Base-by-base conservation (phyloP, 2,113 vertebrate genomes). In the Ictalurus punctatus region DNA sequence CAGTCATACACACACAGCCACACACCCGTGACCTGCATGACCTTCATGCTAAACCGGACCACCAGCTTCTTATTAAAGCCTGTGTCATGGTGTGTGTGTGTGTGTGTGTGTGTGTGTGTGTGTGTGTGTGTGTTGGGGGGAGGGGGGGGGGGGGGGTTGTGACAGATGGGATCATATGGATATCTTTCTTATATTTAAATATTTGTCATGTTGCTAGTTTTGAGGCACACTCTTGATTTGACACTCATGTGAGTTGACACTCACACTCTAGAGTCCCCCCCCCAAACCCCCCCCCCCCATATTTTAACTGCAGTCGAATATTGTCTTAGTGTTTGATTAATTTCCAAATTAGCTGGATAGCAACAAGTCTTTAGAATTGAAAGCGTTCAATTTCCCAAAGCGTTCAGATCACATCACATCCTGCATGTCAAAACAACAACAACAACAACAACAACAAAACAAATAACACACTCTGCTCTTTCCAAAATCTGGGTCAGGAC, bases 401-500 rank as follows among this genome's bases (percentile, higher is more conserved):
- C 40, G 3, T 83, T 86, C 67, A 86, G 58, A 87, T 10, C n/a
- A 54, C 58, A 78, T 90, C 6, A 78, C 21, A 40, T 84, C 85
- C 56, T 74, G 30, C 73, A 48, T 6, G 73, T 25, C 5, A 44
- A 3, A 74, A 19, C 40, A 27, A 78, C 13, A 21, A 17, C 34
- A 73, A 17, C 19, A 37, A 44, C 1, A 23, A 37, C 40, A 14
- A 78, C 2, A 23, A 7, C 40, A 0, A 73, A 37, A 34, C 34
- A 48, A 48, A 48, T 5, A 7, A 7, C 6, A 48, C 40, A 56
- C 40, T 73, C 92, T 90, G 91, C 90, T 89, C 90, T 93, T 92
- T 94, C 93, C 95, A 94, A 94, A 93, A 95, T 94, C 91, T 95
- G 92, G 94, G 94, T 94, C 94, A 94, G 91, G 91, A 94, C 92